Conservation (phyloP, 2,888 invertebrate species). For the Listrodromus nycthemerus region DNA sequence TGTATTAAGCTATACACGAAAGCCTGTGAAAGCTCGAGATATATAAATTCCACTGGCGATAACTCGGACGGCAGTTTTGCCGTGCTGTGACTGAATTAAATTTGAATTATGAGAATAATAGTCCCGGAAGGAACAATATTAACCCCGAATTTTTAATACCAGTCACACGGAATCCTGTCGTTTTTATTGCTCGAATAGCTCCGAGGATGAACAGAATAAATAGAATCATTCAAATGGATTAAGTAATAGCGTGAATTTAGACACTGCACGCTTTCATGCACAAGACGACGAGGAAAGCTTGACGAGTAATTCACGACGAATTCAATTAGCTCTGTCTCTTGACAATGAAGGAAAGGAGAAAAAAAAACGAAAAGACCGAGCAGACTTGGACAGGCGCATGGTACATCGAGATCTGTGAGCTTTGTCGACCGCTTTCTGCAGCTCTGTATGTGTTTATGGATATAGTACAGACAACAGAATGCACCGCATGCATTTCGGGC, state of each 20-base stretch:
- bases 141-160: not conserved
- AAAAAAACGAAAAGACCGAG: constrained; percentile 4
- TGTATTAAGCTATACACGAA: constrained; percentile 32
- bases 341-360: constrained; percentile 31
- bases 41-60: constrained; percentile 59
- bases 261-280: not conserved
- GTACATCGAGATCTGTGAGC: constrained; percentile 53
- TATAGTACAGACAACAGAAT: not conserved
- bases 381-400: constrained; percentile 34
- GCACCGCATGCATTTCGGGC: not conserved
- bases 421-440: constrained; percentile 37
- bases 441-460: not conserved
- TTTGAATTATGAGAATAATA: constrained; percentile 26
- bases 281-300: not conserved
- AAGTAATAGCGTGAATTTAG: not conserved
- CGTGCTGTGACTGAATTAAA: constrained; percentile 48
- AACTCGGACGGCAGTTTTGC: constrained; percentile 25
- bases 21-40: constrained; percentile 50
- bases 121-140: not conserved
- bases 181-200: too few species aligned
- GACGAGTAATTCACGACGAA: constrained; percentile 26
- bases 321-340: constrained; percentile 47
- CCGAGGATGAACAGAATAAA: not conserved
- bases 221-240: not conserved
- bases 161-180: too few species aligned